These are phyloP conservation scores for Galemys pyrenaicus DNA, from an alignment of 2,113 vertebrate genomes.

Conservation along the genomic window DNA sequence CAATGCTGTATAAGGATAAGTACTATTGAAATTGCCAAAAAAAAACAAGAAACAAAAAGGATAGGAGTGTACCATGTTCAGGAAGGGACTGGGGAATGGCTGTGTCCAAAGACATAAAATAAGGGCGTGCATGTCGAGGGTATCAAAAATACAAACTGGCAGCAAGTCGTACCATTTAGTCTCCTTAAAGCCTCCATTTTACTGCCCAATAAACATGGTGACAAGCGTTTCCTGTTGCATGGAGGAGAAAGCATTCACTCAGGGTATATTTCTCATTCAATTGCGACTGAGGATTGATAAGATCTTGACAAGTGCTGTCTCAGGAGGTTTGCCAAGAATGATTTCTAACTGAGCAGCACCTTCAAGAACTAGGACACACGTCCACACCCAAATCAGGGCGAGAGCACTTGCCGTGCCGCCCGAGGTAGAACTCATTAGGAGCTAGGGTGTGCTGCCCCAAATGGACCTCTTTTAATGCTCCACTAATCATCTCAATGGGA, in stretches of 20 bases:
- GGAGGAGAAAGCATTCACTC: slow-evolving; percentile 47
- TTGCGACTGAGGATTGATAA: neutral
- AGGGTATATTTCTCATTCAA: slow-evolving; percentile 43
- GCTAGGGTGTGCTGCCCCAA: neutral
- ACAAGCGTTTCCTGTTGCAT: slow-evolving; percentile 19
- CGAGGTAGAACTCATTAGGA: neutral
- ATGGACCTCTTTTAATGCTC: neutral
- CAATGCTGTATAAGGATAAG: neutral
- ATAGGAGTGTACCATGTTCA: neutral
- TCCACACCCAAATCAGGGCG: neutral
- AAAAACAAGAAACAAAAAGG: neutral
- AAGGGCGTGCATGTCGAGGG: slow-evolving; percentile 14
- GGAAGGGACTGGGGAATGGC: neutral
- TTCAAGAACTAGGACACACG: neutral
- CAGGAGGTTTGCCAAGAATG: neutral
- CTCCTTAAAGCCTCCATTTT: slow-evolving; percentile 58
- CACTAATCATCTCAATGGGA: neutral
- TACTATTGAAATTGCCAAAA: neutral
- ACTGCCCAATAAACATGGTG: slow-evolving; percentile 30
- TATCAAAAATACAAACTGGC: slow-evolving; percentile 54
- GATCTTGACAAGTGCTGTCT: slow-evolving; percentile 55
- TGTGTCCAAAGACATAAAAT: neutral
- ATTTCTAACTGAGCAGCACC: neutral
- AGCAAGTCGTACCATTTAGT: slow-evolving; percentile 39
- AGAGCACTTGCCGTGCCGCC: neutral